Conservation (phyloP, 2,888 invertebrate genomes). For the Oscheius sp. region DNA sequence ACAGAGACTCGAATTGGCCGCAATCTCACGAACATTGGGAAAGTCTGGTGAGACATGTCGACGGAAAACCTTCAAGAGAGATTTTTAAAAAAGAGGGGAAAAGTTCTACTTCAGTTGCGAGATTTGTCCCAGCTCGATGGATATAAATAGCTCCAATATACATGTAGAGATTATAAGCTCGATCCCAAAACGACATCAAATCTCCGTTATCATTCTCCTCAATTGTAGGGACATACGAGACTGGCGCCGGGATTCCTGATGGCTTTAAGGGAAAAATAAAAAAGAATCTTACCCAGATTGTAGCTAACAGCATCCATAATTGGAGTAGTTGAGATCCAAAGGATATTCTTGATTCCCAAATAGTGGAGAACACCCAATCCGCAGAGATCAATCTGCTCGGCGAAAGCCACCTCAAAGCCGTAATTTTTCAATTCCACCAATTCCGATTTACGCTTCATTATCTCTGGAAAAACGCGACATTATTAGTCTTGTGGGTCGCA, state of each 20-base stretch:
- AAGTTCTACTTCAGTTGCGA: constrained; percentile 38
- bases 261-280: not conserved
- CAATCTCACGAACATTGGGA: constrained; percentile 57
- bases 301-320: constrained; percentile 62
- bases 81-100: not conserved
- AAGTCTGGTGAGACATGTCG: constrained; percentile 50
- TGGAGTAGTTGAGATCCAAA: constrained; percentile 65
- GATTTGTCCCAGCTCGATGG: constrained; percentile 52
- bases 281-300: constrained; percentile 42
- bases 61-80: constrained; percentile 40
- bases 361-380: constrained; percentile 56
- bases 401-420: constrained; percentile 63
- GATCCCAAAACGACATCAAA: constrained; percentile 58
- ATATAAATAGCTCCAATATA: constrained; percentile 50
- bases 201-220: constrained; percentile 61
- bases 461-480: constrained; percentile 41
- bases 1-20: constrained; percentile 48
- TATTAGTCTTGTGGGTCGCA: too few relatives aligned
- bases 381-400: constrained; percentile 63
- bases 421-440: constrained; percentile 50
- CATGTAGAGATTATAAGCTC: constrained; percentile 58
- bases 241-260: constrained; percentile 58
- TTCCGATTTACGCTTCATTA: constrained; percentile 51
- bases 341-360: constrained; percentile 57
- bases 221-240: constrained; percentile 61